Evolutionary conservation across 2,888 invertebrate genomes (phyloP), one percentile per base, ranked within the genome.

Genomic region (Ypsolopha scabrella): DNA sequence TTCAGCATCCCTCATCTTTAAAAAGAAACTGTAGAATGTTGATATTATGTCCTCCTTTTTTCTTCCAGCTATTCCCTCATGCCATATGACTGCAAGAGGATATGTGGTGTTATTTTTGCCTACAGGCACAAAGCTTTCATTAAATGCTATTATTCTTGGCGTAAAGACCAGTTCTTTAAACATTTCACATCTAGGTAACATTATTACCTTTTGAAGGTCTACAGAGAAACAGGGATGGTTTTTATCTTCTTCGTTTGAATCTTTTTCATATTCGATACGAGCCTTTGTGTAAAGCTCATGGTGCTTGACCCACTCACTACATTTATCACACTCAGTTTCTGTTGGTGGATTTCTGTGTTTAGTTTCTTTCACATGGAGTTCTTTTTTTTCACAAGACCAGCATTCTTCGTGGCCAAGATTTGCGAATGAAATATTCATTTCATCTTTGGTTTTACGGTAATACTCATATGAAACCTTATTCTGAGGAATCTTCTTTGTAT

Each of bases 31-130:
- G n/a, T 39, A 39, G 39, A 10, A 39, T 39, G 52, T 48, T 43
- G 48, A 48, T 41, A 48, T 48, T 6, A 52, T 52, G n/a, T 48
- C 52, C 9, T 48, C 43, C 35, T 52, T 41, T 48, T 52, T 52
- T 7, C 48, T 13, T 41, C 52, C 52, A 43, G 52, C 52, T 48
- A 52, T 52, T 11, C 43, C 52, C 11, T 52, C 52, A 48, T 52
- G 43, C 52, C 52, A 52, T 41, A 48, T 13, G 48, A 52, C 47
- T 39, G 51, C 39, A 34, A 47, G 41, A 6, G 51, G 51, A 39
- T 51, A 46, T 33, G 35, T 41, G 13, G 43, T 38, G 9, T 13
- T 33, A 14, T 43, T 51, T 51, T 51, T 51, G 44, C 50, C 50
- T 13, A 51, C 34, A 37, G 50, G 50, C n/a, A 38, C 44, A 14